Base-by-base conservation (phyloP, 2,113 vertebrate genomes). In the Vulpes ferrilata region DNA sequence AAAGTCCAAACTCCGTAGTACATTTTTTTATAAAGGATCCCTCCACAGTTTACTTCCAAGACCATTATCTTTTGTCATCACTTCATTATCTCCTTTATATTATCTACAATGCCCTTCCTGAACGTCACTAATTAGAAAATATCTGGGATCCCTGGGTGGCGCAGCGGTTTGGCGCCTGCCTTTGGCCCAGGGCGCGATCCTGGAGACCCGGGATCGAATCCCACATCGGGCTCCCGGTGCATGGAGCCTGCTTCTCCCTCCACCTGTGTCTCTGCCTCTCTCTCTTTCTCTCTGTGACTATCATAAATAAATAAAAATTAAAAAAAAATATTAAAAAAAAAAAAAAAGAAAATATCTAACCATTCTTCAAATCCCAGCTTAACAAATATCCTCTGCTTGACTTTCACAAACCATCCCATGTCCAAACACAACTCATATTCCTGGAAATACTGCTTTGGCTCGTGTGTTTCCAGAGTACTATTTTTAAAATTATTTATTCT, bases 321-420 rank as follows among this genome's bases (percentile, higher is more conserved):
- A n/a, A n/a, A n/a, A n/a, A n/a, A n/a, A n/a, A n/a, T n/a, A 57
- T 30, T 71, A 71, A 60, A 91, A 92, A 76, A 78, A 91, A 92
- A 76, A 78, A 91, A 92, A 76, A 78, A 71, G 67, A 91, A 92
- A 76, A 78, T 23, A 48, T 55, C 30, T 62, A 76, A 57, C 7
- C 43, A 91, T 62, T 67, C 57, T 69, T 97, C 30, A 78, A 83
- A 79, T 53, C 30, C 11, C 69, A 85, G 53, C 35, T 83, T 71
- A 93, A 62, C 11, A 89, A 88, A 93, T 53, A 71, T 11, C 32
- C 23, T 48, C 23, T 43, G 3, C 43, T 27, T 35, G 62, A 55
- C 9, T 51, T 92, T 85, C 48, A 81, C 53, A 73, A 53, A 89
- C 51, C 57, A 79, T 5, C 17, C 20, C 13, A 35, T 11, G 25